phyloP scores from a whole-genome alignment of 2,797 vertebrate genomes.

The Poeciliopsis turneri region DNA sequence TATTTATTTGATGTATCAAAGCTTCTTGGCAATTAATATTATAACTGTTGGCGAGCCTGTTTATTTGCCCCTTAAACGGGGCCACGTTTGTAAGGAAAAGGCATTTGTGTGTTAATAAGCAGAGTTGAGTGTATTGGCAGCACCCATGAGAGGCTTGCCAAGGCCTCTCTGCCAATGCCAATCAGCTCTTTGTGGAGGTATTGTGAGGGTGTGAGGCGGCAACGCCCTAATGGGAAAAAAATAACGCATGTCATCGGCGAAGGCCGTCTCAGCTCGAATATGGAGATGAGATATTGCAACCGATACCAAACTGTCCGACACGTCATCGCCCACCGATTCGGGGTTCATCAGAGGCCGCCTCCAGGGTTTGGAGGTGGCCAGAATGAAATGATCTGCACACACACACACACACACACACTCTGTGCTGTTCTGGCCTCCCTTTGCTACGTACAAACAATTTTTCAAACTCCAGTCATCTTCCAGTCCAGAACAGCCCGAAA shows the following conservation, averaged over 20 bases:
- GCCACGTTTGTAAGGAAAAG: slow-evolving; percentile 1
- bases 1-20: not conserved
- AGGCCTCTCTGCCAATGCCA: not conserved
- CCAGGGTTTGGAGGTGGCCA: not conserved
- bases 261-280: not conserved
- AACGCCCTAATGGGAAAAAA: not conserved
- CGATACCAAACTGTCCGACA: not conserved
- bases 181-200: not conserved
- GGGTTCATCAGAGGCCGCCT: not conserved
- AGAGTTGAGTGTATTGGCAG: not conserved
- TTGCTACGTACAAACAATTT: not conserved
- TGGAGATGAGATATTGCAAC: not conserved
- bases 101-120: not conserved
- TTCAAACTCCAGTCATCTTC: not conserved
- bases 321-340: too few relatives aligned
- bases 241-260: not conserved
- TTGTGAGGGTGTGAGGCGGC: not conserved
- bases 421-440: not conserved
- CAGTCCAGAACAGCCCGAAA: not conserved
- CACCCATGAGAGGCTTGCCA: not conserved
- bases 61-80: not conserved
- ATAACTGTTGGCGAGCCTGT: not conserved
- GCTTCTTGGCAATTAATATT: slow-evolving; percentile 1
- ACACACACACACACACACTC: too few relatives aligned
- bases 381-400: not conserved